These are phyloP conservation scores for Oncopodura yosiiana DNA, from an alignment of 1,140 invertebrate genomes.

Conservation along the genomic window DNA sequence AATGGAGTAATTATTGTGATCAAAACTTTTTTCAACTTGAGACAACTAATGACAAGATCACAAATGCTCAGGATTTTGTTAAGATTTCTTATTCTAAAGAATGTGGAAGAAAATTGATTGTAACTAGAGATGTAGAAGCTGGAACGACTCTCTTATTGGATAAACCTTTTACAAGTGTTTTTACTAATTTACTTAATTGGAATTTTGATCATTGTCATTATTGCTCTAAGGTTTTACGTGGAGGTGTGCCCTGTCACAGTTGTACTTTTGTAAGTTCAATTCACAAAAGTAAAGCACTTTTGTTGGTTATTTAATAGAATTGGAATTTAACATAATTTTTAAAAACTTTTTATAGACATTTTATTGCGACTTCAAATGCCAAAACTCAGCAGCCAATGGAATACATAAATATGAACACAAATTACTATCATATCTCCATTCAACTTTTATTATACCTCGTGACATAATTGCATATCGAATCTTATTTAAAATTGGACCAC, in stretches of 20 bases:
- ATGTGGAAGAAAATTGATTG: conserved; percentile 14
- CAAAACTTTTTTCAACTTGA: conserved; percentile 10
- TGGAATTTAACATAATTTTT: background rate
- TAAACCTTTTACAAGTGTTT: conserved; percentile 17
- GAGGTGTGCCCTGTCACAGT: conserved; percentile 18
- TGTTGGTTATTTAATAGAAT: background rate
- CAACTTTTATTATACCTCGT: background rate
- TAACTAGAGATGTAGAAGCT: conserved; percentile 7
- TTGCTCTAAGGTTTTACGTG: conserved; percentile 6
- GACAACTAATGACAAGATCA: background rate
- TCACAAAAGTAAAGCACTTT: background rate
- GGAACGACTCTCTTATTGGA: conserved; percentile 23
- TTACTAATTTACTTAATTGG: conserved; percentile 13
- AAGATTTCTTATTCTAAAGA: conserved; percentile 5
- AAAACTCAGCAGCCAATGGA: background rate
- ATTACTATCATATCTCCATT: conserved; percentile 4
- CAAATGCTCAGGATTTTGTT: conserved; percentile 15
- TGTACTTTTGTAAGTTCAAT: conserved; percentile 28
- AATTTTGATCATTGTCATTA: conserved; percentile 23
- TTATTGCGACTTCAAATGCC: conserved; percentile 20
- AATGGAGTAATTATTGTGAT: conserved; percentile 1
- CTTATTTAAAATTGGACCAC: background rate
- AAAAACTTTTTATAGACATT: background rate
- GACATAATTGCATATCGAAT: conserved; percentile 11
- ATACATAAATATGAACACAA: conserved; percentile 18